These are phyloP conservation scores for Epicampocera succincta DNA, from an alignment of 2,888 invertebrate species.

Conservation along the genomic window DNA sequence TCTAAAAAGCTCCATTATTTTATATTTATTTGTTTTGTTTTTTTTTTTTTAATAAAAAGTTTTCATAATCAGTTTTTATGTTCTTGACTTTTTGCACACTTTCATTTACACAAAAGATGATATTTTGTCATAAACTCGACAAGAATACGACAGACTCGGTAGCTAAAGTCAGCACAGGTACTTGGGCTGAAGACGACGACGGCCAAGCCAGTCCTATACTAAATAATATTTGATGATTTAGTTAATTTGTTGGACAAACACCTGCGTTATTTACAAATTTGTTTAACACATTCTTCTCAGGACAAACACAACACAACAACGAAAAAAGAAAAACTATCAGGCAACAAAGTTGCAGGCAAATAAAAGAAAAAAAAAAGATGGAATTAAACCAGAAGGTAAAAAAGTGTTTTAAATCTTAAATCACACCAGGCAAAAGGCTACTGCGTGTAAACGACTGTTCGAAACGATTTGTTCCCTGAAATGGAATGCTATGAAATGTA, in stretches of 20 bases:
- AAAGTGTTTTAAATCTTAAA: neutral
- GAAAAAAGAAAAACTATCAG: conserved; percentile 33
- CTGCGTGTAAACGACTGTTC: conserved; percentile 52
- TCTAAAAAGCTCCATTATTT: conserved; percentile 24
- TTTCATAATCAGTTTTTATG: conserved; percentile 36
- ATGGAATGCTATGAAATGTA: conserved; percentile 12
- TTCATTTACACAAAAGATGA: neutral
- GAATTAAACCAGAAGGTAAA: neutral
- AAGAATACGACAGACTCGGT: conserved; percentile 15
- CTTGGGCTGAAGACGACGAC: conserved; percentile 14
- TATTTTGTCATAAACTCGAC: conserved; percentile 48
- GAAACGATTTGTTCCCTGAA: conserved; percentile 63
- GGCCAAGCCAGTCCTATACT: neutral
- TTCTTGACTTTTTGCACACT: neutral
- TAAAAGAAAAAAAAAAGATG: neutral
- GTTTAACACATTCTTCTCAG: conserved; percentile 72
- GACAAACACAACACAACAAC: conserved; percentile 32
- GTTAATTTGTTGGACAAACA: conserved; percentile 74
- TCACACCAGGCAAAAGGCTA: conserved; percentile 17
- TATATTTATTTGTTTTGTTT: conserved; percentile 18
- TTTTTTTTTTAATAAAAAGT: conserved; percentile 24
- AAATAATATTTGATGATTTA: conserved; percentile 47
- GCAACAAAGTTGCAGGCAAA: conserved; percentile 47
- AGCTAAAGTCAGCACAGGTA: conserved; percentile 8
- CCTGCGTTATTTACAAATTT: conserved; percentile 78